These are phyloP conservation scores for Ataeniobius toweri DNA, from an alignment of 2,797 vertebrate genomes.

Conservation along the genomic window DNA sequence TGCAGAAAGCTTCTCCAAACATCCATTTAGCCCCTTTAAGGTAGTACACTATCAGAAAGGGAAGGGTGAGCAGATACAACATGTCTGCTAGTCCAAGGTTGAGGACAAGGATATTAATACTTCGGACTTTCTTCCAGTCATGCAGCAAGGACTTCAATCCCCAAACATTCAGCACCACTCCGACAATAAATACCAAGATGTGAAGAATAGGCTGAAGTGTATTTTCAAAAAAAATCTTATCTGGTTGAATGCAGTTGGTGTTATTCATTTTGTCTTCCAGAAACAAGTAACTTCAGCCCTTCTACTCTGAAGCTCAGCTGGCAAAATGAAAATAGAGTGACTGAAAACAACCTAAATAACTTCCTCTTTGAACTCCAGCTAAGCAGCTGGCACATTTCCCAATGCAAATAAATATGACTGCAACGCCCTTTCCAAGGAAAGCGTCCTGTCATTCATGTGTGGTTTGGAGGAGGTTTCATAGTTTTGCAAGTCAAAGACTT, in stretches of 20 bases:
- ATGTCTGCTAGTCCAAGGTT: conserved; percentile 84
- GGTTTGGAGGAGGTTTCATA: too few relatives aligned
- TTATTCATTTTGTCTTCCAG: not conserved
- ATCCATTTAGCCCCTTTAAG: conserved; percentile 1
- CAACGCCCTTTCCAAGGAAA: too few relatives aligned
- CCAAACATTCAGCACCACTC: conserved; percentile 76
- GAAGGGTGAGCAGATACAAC: conserved; percentile 82
- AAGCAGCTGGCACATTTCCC: too few relatives aligned
- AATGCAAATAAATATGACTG: too few relatives aligned
- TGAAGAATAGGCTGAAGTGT: not conserved
- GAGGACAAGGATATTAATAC: conserved; percentile 75
- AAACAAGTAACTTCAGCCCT: not conserved
- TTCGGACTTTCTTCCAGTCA: conserved; percentile 62
- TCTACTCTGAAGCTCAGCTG: not conserved
- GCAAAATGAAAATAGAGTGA: not conserved
- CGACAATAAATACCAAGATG: conserved; percentile 51
- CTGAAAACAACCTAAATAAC: not conserved
- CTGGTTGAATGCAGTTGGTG: accelerated
- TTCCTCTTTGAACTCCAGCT: not conserved
- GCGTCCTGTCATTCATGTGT: too few relatives aligned
- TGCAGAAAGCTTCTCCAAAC: not conserved
- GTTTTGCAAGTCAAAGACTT: too few relatives aligned
- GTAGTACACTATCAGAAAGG: conserved; percentile 83
- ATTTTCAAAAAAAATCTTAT: not conserved
- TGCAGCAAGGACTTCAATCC: conserved; percentile 77